Evolutionary conservation across 2,888 invertebrate species (phyloP).

Genomic region (Lepidonotus clava): DNA sequence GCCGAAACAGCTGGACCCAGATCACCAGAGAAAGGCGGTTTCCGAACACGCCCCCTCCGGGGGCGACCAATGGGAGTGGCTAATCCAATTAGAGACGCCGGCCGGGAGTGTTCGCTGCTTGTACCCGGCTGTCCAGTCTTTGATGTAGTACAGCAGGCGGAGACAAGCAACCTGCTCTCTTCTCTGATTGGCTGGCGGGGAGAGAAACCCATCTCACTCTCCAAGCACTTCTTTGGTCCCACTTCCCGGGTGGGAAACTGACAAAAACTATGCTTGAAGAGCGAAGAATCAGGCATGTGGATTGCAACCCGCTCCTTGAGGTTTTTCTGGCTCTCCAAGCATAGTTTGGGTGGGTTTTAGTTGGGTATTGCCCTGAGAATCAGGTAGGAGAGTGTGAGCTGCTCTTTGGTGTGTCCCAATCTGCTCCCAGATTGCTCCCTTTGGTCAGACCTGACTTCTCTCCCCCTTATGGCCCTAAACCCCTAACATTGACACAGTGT

Average conservation of each 20-base stretch:
- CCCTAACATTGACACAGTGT: no score
- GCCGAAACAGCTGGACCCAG: no score
- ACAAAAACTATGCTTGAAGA: background rate
- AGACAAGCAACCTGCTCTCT: background rate
- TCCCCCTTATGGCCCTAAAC: no score
- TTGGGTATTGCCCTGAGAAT: no score
- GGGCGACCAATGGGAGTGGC: background rate
- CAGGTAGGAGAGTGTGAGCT: no score
- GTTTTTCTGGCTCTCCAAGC: background rate
- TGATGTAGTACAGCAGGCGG: background rate
- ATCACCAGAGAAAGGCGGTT: background rate
- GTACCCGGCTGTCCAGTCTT: background rate
- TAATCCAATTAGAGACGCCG: background rate
- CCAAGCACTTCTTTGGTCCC: background rate
- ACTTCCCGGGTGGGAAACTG: background rate
- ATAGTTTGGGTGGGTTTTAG: background rate
- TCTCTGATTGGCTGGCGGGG: background rate
- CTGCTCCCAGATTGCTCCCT: no score
- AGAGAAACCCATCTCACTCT: background rate
- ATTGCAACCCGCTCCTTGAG: no score
- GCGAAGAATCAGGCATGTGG: background rate
- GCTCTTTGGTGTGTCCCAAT: no score
- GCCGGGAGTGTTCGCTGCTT: background rate
- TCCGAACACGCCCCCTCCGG: no score
- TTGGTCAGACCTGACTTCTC: no score